phyloP scores from a whole-genome alignment of 1,140 invertebrate species.

The Ips typographus region DNA sequence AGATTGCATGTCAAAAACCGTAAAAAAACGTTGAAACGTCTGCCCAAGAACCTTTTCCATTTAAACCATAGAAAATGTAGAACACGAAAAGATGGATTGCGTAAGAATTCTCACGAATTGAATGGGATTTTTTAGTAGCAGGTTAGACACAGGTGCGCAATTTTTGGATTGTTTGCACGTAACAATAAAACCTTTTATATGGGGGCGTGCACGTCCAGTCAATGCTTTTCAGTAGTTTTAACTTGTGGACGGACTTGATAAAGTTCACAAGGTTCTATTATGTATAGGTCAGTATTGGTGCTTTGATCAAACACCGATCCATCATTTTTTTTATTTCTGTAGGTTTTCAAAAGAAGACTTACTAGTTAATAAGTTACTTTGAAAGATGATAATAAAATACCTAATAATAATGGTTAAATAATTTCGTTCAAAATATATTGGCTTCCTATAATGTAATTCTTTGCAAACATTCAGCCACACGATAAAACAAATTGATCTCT shows the following conservation, averaged over 20 bases:
- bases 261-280: no score
- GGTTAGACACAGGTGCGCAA: slow-evolving; percentile 28
- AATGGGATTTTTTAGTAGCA: slow-evolving; percentile 28
- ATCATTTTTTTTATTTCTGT: no score
- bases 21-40: no score
- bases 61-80: background rate
- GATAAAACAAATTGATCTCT: slow-evolving; percentile 22
- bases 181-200: slow-evolving; percentile 18
- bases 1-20: no score
- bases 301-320: no score
- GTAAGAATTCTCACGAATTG: slow-evolving; percentile 29
- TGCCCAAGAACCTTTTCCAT: background rate
- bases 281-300: no score
- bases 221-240: slow-evolving; percentile 20
- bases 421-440: no score
- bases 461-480: background rate
- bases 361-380: no score
- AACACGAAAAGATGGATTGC: slow-evolving; percentile 21
- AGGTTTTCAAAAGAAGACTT: no score
- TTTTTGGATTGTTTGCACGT: slow-evolving; percentile 11
- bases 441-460: no score
- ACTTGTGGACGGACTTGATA: background rate
- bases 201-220: slow-evolving; percentile 27
- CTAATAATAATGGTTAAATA: no score
- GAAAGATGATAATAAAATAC: no score